Evolutionary conservation across 2,113 vertebrate genomes (phyloP), one percentile per base, ranked within the genome.

Genomic region (Cyprinodon tularosa): DNA sequence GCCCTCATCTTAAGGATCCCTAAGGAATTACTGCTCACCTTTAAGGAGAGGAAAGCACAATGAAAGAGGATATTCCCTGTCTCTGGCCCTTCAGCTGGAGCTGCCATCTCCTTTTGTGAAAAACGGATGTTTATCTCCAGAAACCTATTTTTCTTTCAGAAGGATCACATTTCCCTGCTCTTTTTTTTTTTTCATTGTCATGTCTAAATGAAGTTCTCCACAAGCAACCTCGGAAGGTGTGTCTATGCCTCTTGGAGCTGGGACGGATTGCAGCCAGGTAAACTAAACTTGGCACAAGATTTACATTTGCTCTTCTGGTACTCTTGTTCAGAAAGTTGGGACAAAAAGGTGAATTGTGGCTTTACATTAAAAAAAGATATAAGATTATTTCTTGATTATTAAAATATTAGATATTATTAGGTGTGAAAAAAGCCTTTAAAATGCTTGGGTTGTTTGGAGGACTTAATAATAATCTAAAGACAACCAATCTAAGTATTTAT

Each of bases 191-290:
- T 2, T 42, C 68, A 64, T 13, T 77, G 3, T 62, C 29, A 40
- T 78, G 57, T 86, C 14, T 59, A 77, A 70, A 45, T 72, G 12
- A 89, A 99, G 98, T 99, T 74, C 97, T 99, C 50, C 97, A 98
- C 82, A 98, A 97, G 86, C 97, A 98, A 69, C 98, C 98, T 67
- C 91, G 97, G 86, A 96, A 98, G 91, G 98, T 99, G 60, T 99
- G 97, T 78, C 95, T 99, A 85, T 99, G 98, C 88, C 93, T 99
- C 92, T 93, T 99, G 91, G 98, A 97, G 78, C 94, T 99, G 84
- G 97, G 97, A 72, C 94, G 96, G 82, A 97, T 98, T 76, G 97
- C 95, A 83, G 95, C 96, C 86, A 98, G 97, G 98, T 99, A 94
- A 91, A 38, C 22, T 44, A 2, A 78, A 50, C 39, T 59, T n/a